Conservation (phyloP, 2,113 vertebrate species). For the Mastomys natalensis region DNA sequence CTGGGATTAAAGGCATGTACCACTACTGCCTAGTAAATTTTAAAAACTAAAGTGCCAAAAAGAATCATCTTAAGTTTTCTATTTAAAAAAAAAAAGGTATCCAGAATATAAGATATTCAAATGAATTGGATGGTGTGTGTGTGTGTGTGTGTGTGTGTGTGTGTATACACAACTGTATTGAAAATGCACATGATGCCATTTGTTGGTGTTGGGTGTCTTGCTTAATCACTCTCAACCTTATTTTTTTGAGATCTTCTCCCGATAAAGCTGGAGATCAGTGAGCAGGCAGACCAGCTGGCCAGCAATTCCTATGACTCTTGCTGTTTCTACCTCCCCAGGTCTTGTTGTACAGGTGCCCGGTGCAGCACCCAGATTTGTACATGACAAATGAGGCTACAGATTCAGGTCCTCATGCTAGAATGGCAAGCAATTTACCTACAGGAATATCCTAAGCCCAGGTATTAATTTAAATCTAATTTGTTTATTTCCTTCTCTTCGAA, state of each 20-base stretch:
- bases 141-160: background rate
- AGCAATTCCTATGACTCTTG: too few species aligned
- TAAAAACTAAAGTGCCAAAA: slow-evolving; percentile 26
- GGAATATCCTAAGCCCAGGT: background rate
- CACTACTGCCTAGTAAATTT: background rate
- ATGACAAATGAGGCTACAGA: background rate
- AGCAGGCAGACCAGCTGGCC: background rate
- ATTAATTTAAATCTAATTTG: slow-evolving; percentile 36
- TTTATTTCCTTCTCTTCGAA: slow-evolving; percentile 43
- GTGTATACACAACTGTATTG: background rate
- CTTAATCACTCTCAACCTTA: background rate
- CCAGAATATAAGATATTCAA: background rate
- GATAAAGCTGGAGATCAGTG: background rate
- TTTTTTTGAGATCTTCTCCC: background rate
- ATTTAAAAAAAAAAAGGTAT: background rate
- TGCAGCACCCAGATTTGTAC: background rate
- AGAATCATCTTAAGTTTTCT: slow-evolving; percentile 13
- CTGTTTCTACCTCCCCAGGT: background rate
- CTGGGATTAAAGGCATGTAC: background rate
- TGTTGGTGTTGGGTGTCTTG: background rate
- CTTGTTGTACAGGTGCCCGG: background rate
- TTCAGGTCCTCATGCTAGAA: too few species aligned
- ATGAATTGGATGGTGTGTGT: background rate
- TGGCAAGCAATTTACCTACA: background rate
- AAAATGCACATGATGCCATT: background rate